These are phyloP conservation scores for Drosophila ohnishii DNA, from an alignment of 1,140 invertebrate genomes.

Conservation along the genomic window DNA sequence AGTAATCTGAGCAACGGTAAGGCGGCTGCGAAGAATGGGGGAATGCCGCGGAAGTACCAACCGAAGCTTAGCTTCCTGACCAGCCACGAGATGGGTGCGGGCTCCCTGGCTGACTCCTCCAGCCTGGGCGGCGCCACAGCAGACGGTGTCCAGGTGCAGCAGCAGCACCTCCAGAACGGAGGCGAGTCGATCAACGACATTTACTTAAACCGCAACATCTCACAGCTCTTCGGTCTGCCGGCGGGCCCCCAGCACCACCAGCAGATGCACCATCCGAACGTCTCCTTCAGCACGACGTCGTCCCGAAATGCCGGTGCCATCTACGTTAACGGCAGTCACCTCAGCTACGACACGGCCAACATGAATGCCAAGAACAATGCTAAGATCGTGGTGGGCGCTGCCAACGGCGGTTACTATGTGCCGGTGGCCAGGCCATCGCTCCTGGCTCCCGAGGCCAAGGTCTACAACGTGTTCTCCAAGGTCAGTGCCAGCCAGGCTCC, in stretches of 20 bases:
- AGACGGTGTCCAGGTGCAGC: conserved; percentile 7
- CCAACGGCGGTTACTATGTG: conserved; percentile 68
- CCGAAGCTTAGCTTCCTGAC: conserved; percentile 62
- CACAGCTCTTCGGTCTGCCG: conserved; percentile 69
- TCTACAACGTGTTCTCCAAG: conserved; percentile 80
- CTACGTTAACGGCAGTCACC: conserved; percentile 71
- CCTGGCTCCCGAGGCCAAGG: conserved; percentile 65
- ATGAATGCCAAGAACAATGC: conserved; percentile 70
- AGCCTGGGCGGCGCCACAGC: conserved; percentile 34
- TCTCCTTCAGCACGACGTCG: conserved; percentile 73
- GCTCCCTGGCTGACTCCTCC: conserved; percentile 21
- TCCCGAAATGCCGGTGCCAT: conserved; percentile 65
- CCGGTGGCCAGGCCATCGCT: conserved; percentile 59
- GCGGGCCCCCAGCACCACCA: conserved; percentile 26
- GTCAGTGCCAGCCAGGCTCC: conserved; percentile 60
- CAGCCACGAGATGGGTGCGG: conserved; percentile 47
- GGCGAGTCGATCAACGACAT: conserved; percentile 78
- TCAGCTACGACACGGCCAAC: conserved; percentile 64
- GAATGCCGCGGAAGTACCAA: conserved; percentile 61
- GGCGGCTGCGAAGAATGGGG: conserved; percentile 47
- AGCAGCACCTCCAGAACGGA: conserved; percentile 19
- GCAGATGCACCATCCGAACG: conserved; percentile 66
- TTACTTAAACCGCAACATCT: conserved; percentile 78
- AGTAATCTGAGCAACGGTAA: conserved; percentile 55
- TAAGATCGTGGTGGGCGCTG: conserved; percentile 44